Conservation (phyloP, 1,140 invertebrate genomes). For the Oncopodura yosiiana region DNA sequence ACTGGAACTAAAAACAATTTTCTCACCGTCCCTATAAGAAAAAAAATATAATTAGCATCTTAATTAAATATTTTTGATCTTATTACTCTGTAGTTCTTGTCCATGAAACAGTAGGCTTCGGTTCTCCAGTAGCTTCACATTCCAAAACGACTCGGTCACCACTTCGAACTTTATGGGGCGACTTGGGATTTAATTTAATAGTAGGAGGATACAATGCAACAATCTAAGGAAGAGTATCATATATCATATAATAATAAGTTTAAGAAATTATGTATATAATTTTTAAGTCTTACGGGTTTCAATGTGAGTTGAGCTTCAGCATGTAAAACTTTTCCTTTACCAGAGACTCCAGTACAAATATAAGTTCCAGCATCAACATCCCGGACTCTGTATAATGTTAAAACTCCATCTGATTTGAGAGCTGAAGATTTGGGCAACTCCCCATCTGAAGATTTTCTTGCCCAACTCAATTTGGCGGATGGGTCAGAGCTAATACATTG, state of each 20-base stretch:
- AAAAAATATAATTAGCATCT: background rate
- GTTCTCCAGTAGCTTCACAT: constrained; percentile 64
- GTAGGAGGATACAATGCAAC: constrained; percentile 47
- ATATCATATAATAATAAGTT: background rate
- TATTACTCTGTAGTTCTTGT: constrained; percentile 39
- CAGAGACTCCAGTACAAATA: constrained; percentile 61
- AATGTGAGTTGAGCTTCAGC: constrained; percentile 42
- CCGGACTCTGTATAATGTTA: constrained; percentile 63
- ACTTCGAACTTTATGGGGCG: constrained; percentile 44
- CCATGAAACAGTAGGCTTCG: constrained; percentile 64
- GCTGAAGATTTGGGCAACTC: constrained; percentile 57
- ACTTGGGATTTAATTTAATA: constrained; percentile 49
- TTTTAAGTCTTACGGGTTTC: constrained; percentile 8
- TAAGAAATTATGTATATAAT: background rate
- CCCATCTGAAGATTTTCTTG: constrained; percentile 63
- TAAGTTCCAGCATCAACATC: constrained; percentile 75
- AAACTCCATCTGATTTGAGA: constrained; percentile 51
- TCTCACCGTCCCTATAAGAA: too few relatives aligned
- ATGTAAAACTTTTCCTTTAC: constrained; percentile 37
- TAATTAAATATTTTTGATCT: background rate
- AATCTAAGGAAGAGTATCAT: constrained; percentile 40
- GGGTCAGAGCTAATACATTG: constrained; percentile 2
- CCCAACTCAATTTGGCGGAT: constrained; percentile 53
- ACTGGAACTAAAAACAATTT: background rate
- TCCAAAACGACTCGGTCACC: constrained; percentile 55